Percentiles rank a stretch among this genome's conserved stretches.
phyloP scores from a whole-genome alignment of 2,113 vertebrate species.

The Chamaetylas fuelleborni region DNA sequence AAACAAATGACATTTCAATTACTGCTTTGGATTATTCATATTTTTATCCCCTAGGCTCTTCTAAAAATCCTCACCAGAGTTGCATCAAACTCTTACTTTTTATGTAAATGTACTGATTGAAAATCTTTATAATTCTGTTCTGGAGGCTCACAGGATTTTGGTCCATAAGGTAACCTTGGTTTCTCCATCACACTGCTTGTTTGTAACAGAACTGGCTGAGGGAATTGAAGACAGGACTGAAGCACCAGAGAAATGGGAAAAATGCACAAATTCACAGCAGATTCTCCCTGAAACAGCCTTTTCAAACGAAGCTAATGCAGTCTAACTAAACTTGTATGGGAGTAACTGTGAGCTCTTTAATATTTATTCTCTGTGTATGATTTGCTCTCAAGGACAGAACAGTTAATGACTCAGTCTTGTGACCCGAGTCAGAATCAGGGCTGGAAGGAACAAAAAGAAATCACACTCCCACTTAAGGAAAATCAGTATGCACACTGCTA shows the following conservation, averaged over 20 bases:
- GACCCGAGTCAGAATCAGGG: not conserved
- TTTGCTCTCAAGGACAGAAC: not conserved
- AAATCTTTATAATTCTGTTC: not conserved
- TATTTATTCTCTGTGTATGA: not conserved
- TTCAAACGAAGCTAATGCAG: not conserved
- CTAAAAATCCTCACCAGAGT: not conserved
- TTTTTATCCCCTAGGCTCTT: not conserved
- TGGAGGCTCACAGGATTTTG: not conserved
- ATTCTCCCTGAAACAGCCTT: not conserved
- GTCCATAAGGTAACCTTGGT: not conserved
- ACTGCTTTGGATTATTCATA: not conserved
- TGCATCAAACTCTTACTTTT: not conserved
- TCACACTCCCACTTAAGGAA: not conserved
- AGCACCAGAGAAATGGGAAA: not conserved
- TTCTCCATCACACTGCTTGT: not conserved
- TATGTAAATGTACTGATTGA: not conserved
- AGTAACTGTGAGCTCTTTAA: not conserved
- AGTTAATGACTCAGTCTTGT: not conserved
- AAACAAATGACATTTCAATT: not conserved
- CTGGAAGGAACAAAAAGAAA: not conserved
- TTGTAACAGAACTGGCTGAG: not conserved
- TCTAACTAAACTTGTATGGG: not conserved
- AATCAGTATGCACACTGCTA: not conserved
- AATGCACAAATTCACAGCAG: not conserved
- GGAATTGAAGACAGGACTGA: not conserved